Evolutionary conservation across 2,888 invertebrate species (phyloP).

Genomic region (Phengaris arion): DNA sequence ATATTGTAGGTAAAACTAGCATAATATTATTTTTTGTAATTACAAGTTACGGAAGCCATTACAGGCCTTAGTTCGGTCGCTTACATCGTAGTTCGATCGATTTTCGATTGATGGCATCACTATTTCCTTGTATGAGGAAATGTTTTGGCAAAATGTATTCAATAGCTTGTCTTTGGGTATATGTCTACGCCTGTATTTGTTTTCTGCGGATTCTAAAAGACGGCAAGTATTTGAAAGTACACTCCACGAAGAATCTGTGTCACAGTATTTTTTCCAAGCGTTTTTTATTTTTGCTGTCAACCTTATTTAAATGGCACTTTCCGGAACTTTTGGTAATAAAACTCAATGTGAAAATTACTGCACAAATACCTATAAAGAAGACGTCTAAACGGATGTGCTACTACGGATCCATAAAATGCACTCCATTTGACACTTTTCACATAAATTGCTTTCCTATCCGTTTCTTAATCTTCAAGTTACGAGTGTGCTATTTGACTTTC

Average conservation of each 20-base stretch:
- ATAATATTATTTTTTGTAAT: no score
- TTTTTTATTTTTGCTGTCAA: background rate
- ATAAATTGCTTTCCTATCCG: conserved; percentile 1
- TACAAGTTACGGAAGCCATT: no score
- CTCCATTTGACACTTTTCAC: conserved; percentile 2
- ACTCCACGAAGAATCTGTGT: background rate
- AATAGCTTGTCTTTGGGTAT: no score
- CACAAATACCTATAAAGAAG: background rate
- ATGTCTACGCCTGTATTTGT: background rate
- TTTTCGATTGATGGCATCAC: no score
- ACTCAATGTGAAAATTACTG: background rate
- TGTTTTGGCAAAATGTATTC: no score
- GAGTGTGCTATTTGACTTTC: conserved; percentile 2
- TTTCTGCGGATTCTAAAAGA: background rate
- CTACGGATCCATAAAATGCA: conserved; percentile 10
- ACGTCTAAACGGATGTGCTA: background rate
- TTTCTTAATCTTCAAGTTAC: conserved; percentile 14
- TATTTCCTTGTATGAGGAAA: no score
- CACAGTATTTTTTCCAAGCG: background rate
- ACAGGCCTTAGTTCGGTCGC: no score
- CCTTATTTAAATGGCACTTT: background rate
- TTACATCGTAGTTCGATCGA: no score
- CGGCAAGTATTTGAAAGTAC: background rate
- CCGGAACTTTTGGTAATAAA: background rate
- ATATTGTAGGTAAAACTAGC: no score